phyloP scores from a whole-genome alignment of 2,797 vertebrate genomes.

The Chiloscyllium punctatum region DNA sequence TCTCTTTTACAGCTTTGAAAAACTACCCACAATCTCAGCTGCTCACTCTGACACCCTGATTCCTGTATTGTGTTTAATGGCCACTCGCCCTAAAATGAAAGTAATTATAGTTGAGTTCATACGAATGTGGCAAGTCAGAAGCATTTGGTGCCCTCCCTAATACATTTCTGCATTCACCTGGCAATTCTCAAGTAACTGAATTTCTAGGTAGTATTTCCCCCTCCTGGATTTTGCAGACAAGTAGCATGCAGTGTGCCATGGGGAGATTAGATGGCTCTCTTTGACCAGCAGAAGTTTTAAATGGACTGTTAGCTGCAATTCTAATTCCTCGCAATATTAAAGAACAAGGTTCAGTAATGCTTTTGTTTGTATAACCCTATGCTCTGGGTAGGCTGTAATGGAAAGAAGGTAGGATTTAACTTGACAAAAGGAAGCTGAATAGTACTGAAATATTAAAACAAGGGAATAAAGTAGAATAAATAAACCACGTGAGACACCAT shows the following conservation, averaged over 20 bases:
- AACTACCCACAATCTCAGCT: no score
- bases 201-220: background rate
- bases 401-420: background rate
- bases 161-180: no score
- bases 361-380: background rate
- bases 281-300: background rate
- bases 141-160: no score
- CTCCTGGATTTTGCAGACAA: background rate
- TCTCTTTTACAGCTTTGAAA: no score
- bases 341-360: background rate
- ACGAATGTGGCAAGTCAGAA: no score
- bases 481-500: background rate
- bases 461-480: background rate
- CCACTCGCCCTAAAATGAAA: no score
- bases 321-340: background rate
- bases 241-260: no score
- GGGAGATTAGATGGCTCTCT: background rate
- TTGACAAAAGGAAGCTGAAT: background rate
- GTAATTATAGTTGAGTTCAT: no score
- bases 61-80: no score
- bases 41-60: no score
- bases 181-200: background rate
- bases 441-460: background rate
- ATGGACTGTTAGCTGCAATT: background rate
- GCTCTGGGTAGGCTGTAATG: background rate